Conservation (phyloP, 2,797 vertebrate genomes). For the Urosaurus nigricauda region DNA sequence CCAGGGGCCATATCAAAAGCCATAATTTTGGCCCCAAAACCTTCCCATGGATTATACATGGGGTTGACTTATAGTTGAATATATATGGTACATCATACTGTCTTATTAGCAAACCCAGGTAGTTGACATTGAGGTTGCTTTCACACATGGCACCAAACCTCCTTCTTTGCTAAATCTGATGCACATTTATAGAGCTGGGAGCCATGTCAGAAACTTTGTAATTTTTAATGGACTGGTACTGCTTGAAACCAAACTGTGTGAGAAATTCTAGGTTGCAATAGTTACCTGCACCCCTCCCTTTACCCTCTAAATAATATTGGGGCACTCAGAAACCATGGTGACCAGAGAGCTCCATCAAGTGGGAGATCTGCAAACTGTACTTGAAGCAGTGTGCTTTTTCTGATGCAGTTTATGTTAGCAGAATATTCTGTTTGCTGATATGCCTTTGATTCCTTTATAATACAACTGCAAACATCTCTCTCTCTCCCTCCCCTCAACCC, state of each 20-base stretch:
- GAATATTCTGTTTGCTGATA: background rate
- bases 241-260: conserved; percentile 41
- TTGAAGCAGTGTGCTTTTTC: conserved; percentile 38
- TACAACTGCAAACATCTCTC: conserved; percentile 30
- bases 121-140: background rate
- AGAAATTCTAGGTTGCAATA: conserved; percentile 16
- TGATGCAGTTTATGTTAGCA: conserved; percentile 35
- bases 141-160: too few species aligned
- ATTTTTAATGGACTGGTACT: conserved; percentile 5
- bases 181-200: fast-evolving
- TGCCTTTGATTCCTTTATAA: conserved; percentile 34
- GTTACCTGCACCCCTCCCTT: conserved; percentile 17
- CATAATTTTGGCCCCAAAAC: too few species aligned
- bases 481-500: background rate
- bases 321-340: background rate
- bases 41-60: too few species aligned
- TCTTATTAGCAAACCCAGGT: background rate
- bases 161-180: background rate
- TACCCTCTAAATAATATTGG: conserved; percentile 19
- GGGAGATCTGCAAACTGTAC: conserved; percentile 57
- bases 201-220: conserved; percentile 13
- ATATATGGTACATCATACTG: too few species aligned
- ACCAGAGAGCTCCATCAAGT: conserved; percentile 69
- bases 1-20: too few species aligned
- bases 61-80: too few species aligned